Evolutionary conservation across 92 coral and sea anemone species (phyloP), one percentile per base, ranked within the genome.

Genomic region (Anthopleura xanthogrammica): DNA sequence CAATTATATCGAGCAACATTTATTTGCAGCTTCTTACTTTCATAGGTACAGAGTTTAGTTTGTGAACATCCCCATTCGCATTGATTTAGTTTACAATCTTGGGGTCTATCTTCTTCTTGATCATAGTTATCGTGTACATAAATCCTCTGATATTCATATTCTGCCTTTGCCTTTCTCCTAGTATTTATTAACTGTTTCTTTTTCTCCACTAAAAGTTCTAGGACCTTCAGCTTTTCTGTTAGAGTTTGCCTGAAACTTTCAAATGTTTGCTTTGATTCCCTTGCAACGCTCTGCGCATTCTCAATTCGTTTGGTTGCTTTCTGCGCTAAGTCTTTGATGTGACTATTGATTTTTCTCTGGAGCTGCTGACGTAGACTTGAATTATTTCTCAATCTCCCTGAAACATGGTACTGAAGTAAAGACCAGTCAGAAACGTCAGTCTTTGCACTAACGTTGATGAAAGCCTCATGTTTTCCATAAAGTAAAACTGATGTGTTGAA

Each of bases 381-480:
- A 14, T 82, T 52, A 2, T 77, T 77, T 3, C 76, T 29, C 62
- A 85, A 58, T 64, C 46, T 65, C 16, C 86, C 92, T 29, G n/a
- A 50, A 19, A 88, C 80, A 36, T 77, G 71, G 42, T 74, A 88
- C 46, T 80, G 43, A 56, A 88, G 13, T 11, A 83, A 52, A 19
- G 87, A 72, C 91, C 91, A 88, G 20, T 80, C 88, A 23, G 60
- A 40, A 16, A 74, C 85, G 12, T 76, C 84, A 14, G 71, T 41
- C 36, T 79, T 64, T 24, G 85, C 87, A 13, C 57, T 71, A 40
- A 76, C 79, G 36, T 75, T 58, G 12, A 88, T 55, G 2, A 84
- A 48, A 40, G 52, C 85, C 16, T 82, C 55, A 40, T 82, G 50
- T 82, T 41, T 74, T 54, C 85, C 85, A 74, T 68, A 82, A 56